Conservation (phyloP, 1,140 invertebrate species). For the Aphis craccivora region DNA sequence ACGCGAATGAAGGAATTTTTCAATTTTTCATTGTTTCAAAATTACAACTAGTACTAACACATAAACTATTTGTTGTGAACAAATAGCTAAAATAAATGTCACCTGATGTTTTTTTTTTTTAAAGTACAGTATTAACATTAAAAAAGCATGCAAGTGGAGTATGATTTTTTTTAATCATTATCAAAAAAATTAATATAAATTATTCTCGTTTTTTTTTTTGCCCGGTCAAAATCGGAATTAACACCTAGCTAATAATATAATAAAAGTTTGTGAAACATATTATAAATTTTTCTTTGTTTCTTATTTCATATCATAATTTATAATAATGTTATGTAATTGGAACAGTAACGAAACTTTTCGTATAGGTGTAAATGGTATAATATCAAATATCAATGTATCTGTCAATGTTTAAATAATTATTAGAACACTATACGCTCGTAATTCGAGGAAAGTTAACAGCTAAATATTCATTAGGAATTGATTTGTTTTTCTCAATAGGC, state of each 20-base stretch:
- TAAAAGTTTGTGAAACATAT: not conserved
- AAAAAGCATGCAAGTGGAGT: not conserved
- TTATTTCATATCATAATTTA: not conserved
- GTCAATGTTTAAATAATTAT: not conserved
- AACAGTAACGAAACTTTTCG: not conserved
- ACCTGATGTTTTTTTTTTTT: not conserved
- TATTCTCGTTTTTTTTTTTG: not conserved
- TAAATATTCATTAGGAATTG: not conserved
- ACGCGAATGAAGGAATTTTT: not conserved
- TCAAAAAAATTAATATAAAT: not conserved
- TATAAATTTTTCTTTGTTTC: not conserved
- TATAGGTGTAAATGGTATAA: not conserved
- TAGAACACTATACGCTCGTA: not conserved
- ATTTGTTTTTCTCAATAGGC: not conserved
- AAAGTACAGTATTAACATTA: not conserved
- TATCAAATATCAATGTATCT: not conserved
- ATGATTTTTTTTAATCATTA: not conserved
- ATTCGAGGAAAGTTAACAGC: not conserved
- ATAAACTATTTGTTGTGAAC: not conserved
- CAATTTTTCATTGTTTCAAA: not conserved
- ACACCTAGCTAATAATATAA: not conserved
- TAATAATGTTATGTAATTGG: not conserved
- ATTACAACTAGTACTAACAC: not conserved
- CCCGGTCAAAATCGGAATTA: not conserved
- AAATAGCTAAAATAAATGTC: not conserved